These are phyloP conservation scores for Mionectes olivaceus DNA, from an alignment of 2,797 vertebrate genomes.

Conservation along the genomic window DNA sequence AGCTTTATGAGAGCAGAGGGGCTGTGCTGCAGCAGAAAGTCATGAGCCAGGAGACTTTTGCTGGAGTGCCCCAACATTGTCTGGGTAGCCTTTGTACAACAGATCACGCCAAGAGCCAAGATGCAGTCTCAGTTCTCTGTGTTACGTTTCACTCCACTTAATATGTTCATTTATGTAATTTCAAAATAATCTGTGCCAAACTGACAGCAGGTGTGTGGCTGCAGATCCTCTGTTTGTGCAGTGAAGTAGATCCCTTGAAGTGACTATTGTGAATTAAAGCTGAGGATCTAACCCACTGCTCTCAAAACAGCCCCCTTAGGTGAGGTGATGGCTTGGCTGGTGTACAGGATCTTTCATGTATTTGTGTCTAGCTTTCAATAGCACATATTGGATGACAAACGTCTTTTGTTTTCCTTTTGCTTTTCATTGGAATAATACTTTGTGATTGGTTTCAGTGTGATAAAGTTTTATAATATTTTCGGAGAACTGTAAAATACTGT, in stretches of 20 bases:
- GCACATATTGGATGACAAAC: not conserved
- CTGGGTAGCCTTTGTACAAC: not conserved
- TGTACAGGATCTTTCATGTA: rapidly evolving
- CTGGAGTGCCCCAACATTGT: not conserved
- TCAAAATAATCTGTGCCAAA: not conserved
- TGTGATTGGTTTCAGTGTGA: not conserved
- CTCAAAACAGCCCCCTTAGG: not conserved
- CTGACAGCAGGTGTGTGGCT: rapidly evolving
- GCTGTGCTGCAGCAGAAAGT: not conserved
- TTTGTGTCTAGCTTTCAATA: not conserved
- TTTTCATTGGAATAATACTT: not conserved
- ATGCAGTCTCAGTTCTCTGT: not conserved
- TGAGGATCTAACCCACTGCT: constrained; percentile 48
- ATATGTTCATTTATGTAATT: not conserved
- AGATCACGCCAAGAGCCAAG: not conserved
- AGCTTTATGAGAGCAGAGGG: not conserved
- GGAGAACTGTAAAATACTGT: not conserved
- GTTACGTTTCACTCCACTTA: not conserved
- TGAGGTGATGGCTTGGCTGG: not conserved
- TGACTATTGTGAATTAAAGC: constrained; percentile 5
- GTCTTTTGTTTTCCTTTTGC: not conserved
- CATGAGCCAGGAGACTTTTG: not conserved
- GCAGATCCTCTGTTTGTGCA: not conserved
- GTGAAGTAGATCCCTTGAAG: not conserved
- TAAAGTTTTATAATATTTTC: not conserved